Percentiles rank a stretch among this genome's conserved stretches.
These are phyloP conservation scores for Palythoa heliodiscus DNA, from an alignment of 92 coral and sea anemone species.

Conservation along the genomic window DNA sequence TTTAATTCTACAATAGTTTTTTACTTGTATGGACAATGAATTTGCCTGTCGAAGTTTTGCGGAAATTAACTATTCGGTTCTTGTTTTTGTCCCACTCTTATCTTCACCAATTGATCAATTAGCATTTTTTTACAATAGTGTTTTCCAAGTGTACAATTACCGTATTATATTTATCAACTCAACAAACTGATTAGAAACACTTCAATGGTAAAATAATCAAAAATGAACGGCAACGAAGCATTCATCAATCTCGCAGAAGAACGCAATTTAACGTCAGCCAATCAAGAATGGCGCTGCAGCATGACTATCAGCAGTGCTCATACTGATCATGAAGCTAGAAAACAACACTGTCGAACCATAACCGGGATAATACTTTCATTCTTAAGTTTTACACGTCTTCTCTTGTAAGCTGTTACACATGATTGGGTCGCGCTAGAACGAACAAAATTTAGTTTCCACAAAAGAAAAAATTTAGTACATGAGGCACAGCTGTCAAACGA, in stretches of 20 bases:
- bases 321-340: not conserved
- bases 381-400: not conserved
- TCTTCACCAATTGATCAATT: not conserved
- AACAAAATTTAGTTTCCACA: constrained; percentile 19
- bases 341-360: not conserved
- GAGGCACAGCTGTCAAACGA: constrained; percentile 20
- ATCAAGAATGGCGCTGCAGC: not conserved
- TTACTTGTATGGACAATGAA: too few species aligned
- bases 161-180: not conserved
- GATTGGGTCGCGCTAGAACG: constrained; percentile 29
- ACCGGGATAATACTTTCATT: not conserved
- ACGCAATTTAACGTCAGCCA: not conserved
- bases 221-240: not conserved
- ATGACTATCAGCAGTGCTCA: not conserved
- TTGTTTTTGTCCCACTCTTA: not conserved
- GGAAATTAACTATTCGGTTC: too few species aligned
- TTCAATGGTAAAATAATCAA: not conserved
- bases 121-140: not conserved
- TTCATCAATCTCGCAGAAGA: not conserved
- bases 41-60: too few species aligned
- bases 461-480: constrained; percentile 5
- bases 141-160: not conserved
- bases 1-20: too few species aligned
- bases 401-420: not conserved
- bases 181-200: not conserved